These are phyloP conservation scores for Ciconia maguari DNA, from an alignment of 2,113 vertebrate genomes.

Conservation along the genomic window DNA sequence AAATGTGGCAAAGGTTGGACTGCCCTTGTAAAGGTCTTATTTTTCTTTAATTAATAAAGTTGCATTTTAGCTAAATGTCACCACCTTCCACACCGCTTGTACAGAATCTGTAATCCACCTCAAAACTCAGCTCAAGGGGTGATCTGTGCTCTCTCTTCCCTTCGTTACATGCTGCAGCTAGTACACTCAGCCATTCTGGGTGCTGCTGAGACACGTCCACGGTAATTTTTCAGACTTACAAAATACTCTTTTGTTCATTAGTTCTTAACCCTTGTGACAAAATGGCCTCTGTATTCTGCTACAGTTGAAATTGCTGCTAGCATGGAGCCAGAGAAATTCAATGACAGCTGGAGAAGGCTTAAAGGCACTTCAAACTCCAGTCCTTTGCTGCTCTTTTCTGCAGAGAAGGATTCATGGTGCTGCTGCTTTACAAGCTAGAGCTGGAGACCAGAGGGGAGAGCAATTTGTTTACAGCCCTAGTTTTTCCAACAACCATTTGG, in stretches of 20 bases:
- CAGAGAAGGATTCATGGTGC: neutral
- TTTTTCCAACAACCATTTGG: neutral
- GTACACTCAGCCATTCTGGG: neutral
- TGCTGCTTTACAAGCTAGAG: neutral
- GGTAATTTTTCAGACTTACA: neutral
- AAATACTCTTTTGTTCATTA: neutral
- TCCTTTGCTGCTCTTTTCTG: neutral
- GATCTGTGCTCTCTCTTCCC: neutral
- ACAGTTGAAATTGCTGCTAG: neutral
- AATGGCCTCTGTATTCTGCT: neutral
- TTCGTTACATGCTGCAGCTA: neutral
- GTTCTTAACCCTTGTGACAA: neutral
- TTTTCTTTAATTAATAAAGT: neutral
- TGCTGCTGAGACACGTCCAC: neutral
- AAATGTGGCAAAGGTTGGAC: neutral
- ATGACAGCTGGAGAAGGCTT: neutral
- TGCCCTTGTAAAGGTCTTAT: neutral
- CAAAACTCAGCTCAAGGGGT: neutral
- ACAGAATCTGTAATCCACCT: neutral
- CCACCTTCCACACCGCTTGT: neutral
- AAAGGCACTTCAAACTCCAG: neutral
- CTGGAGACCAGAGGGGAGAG: neutral
- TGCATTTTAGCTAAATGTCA: neutral
- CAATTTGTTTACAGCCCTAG: neutral
- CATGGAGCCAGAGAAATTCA: neutral